Conservation (phyloP, 2,888 invertebrate species). For the Brachyopa scutellaris region DNA sequence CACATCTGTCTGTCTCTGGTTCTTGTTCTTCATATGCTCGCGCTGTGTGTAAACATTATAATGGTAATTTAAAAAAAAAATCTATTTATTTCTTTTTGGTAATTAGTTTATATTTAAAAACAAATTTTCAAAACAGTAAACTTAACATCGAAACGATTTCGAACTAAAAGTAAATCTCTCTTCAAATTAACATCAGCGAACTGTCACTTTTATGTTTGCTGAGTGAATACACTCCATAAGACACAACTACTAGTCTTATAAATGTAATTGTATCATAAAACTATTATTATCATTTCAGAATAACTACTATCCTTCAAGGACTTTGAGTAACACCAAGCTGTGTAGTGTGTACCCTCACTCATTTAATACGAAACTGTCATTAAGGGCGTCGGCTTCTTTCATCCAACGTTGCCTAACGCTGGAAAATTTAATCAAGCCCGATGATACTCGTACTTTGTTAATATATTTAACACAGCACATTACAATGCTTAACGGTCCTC, state of each 20-base stretch:
- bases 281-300: too few species aligned
- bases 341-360: too few species aligned
- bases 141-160: too few species aligned
- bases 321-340: too few species aligned
- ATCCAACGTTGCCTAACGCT: conserved; percentile 58
- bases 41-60: too few species aligned
- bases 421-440: conserved; percentile 70
- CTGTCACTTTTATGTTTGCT: neutral
- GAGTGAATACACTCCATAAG: neutral
- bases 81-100: neutral
- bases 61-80: neutral
- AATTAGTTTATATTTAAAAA: too few species aligned
- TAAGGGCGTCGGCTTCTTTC: conserved; percentile 23
- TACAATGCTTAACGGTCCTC: conserved; percentile 71
- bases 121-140: too few species aligned
- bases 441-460: conserved; percentile 71
- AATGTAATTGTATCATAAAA: too few species aligned
- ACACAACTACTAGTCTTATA: too few species aligned
- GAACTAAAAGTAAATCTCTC: neutral
- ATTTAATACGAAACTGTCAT: conserved; percentile 60
- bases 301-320: too few species aligned
- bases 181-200: neutral
- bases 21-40: too few species aligned
- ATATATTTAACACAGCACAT: conserved; percentile 70
- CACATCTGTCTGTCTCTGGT: too few species aligned